Evolutionary conservation across 2,113 vertebrate species (phyloP).

Genomic region (Pseudopodoces humilis): DNA sequence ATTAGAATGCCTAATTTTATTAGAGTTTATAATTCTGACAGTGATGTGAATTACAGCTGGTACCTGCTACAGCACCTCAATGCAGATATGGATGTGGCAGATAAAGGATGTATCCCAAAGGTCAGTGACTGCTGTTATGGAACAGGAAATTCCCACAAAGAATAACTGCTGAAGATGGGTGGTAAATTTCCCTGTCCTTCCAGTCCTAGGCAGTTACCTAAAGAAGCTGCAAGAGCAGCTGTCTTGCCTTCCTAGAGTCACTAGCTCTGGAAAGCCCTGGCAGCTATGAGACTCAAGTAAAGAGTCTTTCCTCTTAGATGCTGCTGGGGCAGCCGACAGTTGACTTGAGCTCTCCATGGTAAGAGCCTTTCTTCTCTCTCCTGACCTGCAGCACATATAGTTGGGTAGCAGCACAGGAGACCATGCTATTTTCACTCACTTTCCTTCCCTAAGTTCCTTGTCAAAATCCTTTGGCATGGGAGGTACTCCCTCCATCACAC

Average conservation of each 20-base stretch:
- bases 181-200: too few species aligned
- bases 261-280: not conserved
- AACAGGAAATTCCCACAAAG: not conserved
- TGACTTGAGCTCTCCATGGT: too few species aligned
- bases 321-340: not conserved
- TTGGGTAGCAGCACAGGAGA: not conserved
- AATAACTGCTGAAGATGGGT: not conserved
- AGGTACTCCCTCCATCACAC: accelerated
- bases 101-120: not conserved
- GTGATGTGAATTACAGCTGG: not conserved
- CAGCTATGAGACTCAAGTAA: not conserved
- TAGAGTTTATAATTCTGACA: not conserved
- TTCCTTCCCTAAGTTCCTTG: not conserved
- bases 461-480: not conserved
- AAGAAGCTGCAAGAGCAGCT: not conserved
- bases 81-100: too few species aligned
- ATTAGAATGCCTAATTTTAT: not conserved
- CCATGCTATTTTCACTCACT: not conserved
- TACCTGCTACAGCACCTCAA: not conserved
- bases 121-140: not conserved
- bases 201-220: not conserved
- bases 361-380: not conserved
- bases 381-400: not conserved
- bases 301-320: not conserved
- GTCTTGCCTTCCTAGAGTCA: not conserved